Conservation (phyloP, 1,140 invertebrate genomes). For the Trypoxylus dichotomus region DNA sequence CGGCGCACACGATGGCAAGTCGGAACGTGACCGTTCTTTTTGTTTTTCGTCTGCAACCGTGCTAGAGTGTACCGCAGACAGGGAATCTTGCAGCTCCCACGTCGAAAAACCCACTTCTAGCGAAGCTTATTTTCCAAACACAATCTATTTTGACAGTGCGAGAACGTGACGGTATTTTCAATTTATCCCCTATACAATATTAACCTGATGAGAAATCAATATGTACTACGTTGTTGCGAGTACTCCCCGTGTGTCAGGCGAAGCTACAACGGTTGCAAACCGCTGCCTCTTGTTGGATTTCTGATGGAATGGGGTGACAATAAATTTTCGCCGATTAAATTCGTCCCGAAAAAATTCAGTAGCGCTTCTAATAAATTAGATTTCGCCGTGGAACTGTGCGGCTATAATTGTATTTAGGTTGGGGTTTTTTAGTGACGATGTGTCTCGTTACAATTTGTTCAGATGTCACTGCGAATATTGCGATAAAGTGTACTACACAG, state of each 20-base stretch:
- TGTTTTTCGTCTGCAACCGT: neutral
- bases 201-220: slow-evolving; percentile 12
- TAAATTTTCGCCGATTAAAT: too few species aligned
- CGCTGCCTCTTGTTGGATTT: too few species aligned
- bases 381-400: too few species aligned
- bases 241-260: too few species aligned
- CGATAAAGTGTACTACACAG: too few species aligned
- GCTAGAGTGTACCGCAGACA: neutral
- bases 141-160: slow-evolving; percentile 14
- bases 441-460: too few species aligned
- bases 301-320: too few species aligned
- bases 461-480: too few species aligned
- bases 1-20: neutral
- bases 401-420: too few species aligned
- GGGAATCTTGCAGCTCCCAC: neutral
- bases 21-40: neutral
- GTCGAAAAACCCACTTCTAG: neutral
- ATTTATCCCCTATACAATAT: slow-evolving; percentile 8
- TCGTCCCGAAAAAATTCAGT: too few species aligned
- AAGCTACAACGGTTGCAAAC: neutral
- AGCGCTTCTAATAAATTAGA: too few species aligned
- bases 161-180: slow-evolving; percentile 6
- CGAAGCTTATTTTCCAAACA: slow-evolving; percentile 8
- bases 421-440: too few species aligned
- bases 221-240: neutral